These are phyloP conservation scores for Macrocentrus cingulum DNA, from an alignment of 1,140 invertebrate species.

Conservation along the genomic window DNA sequence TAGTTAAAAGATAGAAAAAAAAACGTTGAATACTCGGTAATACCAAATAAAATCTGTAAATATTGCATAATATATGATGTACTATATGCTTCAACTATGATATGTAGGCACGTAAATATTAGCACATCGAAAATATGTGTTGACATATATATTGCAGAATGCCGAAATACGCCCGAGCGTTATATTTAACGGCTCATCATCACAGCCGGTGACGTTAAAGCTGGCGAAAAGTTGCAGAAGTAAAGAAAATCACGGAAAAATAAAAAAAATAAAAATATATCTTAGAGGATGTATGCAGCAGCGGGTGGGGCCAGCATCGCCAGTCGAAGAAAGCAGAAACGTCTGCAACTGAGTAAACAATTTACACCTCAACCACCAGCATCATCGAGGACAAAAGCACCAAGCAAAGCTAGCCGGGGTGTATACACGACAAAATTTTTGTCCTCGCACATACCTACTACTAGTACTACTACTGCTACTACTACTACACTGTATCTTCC, in stretches of 20 bases:
- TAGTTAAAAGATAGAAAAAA: too few relatives aligned
- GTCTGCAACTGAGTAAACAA: conserved; percentile 41
- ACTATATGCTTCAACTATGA: background rate
- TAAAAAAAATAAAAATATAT: background rate
- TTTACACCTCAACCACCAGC: background rate
- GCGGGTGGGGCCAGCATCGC: conserved; percentile 51
- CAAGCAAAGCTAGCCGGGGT: background rate
- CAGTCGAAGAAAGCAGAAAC: conserved; percentile 48
- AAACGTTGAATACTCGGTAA: too few relatives aligned
- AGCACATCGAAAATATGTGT: conserved; percentile 11
- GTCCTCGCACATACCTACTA: background rate
- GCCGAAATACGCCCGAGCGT: conserved; percentile 22
- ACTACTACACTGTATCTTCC: conserved; percentile 31
- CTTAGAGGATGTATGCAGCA: conserved; percentile 45
- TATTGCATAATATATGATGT: background rate
- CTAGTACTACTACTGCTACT: too few relatives aligned
- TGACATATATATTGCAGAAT: conserved; percentile 4
- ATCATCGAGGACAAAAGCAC: background rate
- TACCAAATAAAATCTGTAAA: too few relatives aligned
- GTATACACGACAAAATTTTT: background rate
- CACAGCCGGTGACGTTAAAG: conserved; percentile 42
- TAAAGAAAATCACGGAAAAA: background rate
- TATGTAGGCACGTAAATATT: background rate
- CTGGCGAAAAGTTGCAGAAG: conserved; percentile 18
- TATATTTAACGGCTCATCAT: conserved; percentile 36